Conservation (phyloP, 2,797 vertebrate species). For the Tapera naevia region DNA sequence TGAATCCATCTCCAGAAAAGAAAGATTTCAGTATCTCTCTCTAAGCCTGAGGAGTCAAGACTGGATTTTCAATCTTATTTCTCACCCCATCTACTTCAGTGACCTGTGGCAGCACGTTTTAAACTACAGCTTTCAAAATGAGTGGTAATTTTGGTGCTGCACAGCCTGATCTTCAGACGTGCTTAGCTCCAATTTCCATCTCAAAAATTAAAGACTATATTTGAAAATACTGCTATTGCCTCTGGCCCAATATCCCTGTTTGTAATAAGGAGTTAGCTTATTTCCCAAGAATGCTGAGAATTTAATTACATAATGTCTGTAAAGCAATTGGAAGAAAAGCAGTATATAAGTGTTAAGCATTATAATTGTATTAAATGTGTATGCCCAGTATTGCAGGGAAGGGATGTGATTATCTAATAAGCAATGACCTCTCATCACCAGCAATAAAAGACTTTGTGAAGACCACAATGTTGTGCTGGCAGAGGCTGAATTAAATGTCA, state of each 20-base stretch:
- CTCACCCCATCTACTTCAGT: neutral
- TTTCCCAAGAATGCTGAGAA: conserved; percentile 59
- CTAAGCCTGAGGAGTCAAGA: conserved; percentile 28
- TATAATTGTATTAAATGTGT: conserved; percentile 58
- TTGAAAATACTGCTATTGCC: conserved; percentile 32
- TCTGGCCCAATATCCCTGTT: conserved; percentile 14
- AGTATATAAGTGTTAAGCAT: conserved; percentile 51
- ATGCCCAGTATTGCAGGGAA: conserved; percentile 39
- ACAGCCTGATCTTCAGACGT: neutral
- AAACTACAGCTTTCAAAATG: neutral
- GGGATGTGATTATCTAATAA: conserved; percentile 61
- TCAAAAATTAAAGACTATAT: conserved; percentile 30
- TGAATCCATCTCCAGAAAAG: conserved; percentile 14
- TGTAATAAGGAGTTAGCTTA: conserved; percentile 53
- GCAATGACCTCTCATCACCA: conserved; percentile 52
- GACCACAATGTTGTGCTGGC: conserved; percentile 22
- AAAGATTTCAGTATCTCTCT: conserved; percentile 28
- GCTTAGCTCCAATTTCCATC: neutral
- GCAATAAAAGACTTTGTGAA: conserved; percentile 45
- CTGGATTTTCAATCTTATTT: conserved; percentile 29
- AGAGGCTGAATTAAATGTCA: conserved; percentile 44
- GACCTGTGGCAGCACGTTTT: neutral
- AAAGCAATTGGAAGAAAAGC: conserved; percentile 57
- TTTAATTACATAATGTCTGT: conserved; percentile 64
- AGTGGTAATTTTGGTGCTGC: conserved; percentile 5